Base-by-base conservation (phyloP, 2,113 vertebrate genomes). In the Daubentonia madagascariensis region DNA sequence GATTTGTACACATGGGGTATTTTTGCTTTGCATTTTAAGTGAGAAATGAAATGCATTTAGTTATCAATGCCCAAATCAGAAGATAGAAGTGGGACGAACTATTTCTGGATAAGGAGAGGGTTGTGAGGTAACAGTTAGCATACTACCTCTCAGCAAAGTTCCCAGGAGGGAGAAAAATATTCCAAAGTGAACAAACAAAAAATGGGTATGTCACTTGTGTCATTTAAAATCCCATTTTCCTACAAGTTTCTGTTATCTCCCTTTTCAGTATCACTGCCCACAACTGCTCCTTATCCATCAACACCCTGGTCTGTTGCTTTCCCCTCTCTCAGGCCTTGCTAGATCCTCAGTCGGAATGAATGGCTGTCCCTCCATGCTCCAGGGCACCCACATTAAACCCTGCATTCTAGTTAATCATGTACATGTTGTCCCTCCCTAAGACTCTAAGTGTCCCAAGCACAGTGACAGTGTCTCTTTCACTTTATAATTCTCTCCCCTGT, bases 1-100 rank as follows among this genome's bases (percentile, higher is more conserved):
- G 45, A 28, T 40, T 80, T 90, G 50, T 70, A 80, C 88, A 45
- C 23, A 14, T 13, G 14, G 50, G 7, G 5, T 68, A 20, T 13
- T 48, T 84, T 92, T 37, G 6, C 54, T 87, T 84, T 83, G 25
- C 16, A 35, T 83, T 93, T 96, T 89, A 73, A 81, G 45, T 52
- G 65, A 85, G 61, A 70, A 94, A 90, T 37, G 30, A 45, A 84
- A 87, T n/a, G 80, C 1, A 4, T 54, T 70, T 85, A 54, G 20
- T 83, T 57, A 30, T 40, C 43, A 78, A 20, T 2, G 57, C 28
- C n/a, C 30, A 76, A 63, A 30, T 93, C 52, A 83, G 79, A 87
- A 68, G 54, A 20, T 63, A 48, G 8, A 85, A 86, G 72, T 67
- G 35, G 43, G 80, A 63, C 18, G 30, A 88, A 35, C 13, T 75